Evolutionary conservation across 2,888 invertebrate genomes (phyloP), one percentile per base, ranked within the genome.

Genomic region (Macrophya alboannulata): DNA sequence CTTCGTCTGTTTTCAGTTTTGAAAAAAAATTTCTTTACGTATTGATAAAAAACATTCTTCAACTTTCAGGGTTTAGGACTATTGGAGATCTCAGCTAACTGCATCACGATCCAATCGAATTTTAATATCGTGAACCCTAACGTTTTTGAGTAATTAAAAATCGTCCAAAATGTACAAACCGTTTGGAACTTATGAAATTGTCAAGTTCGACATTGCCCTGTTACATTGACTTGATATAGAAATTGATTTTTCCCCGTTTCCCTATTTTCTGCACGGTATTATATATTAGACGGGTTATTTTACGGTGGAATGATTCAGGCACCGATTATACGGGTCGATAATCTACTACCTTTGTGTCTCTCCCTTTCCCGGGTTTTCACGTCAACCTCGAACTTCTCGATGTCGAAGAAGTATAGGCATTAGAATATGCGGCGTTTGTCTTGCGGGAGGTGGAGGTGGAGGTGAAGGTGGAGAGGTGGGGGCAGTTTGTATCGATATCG

Each of bases 401-500:
- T 72, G 43, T 37, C 40, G 68, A 17, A 37, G 68, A 43, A 72
- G 43, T 21, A 71, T 5, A 71, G 8, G 71, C 43, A 72, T 72
- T 17, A 43, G 71, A 43, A 72, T 72, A 72, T 21, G 43, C 71
- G 43, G 71, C 71, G 71, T 72, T 72, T 72, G 43, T 72, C 86
- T 87, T 86, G 85, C 84, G 85, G 86, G 86, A 87, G 25, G 62
- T 10, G 25, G 10, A 3, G 21, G 25, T 6, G 62, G 62, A 8
- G 62, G 25, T 1, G 10, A 6, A 62, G 4, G 12, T 9, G 12
- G 12, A 4, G 48, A 12, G 48, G 62, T 21, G 62, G 62, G 12
- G 8, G 88, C 88, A 88, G 85, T 87, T 89, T 89, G 89, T 55
- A 55, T 89, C 88, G 87, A 86, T 86, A 86, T 71, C n/a, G 62